A percentile compares a stretch with the other conserved stretches of the same genome.
Evolutionary conservation across 2,113 vertebrate genomes (phyloP).

Genomic region (Rhineura floridana): DNA sequence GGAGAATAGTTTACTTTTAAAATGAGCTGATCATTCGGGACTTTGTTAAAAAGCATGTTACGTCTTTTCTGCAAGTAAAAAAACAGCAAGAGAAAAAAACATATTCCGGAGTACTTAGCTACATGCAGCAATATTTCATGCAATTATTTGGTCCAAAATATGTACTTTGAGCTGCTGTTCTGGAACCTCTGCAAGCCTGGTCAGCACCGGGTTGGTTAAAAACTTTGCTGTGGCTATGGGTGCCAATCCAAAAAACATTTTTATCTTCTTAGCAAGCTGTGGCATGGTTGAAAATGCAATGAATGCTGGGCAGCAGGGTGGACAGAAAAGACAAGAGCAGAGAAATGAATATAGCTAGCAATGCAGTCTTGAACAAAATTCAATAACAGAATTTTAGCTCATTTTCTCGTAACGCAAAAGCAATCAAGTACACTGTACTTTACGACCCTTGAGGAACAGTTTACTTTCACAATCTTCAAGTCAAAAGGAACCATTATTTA

Average conservation of each 20-base stretch:
- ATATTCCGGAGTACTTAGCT: not conserved
- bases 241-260: conserved; percentile 85
- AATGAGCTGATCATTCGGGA: not conserved
- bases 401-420: not conserved
- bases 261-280: conserved; percentile 86
- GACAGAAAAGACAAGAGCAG: not conserved
- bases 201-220: conserved; percentile 76
- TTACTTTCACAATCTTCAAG: not conserved
- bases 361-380: not conserved
- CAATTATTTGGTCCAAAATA: conserved; percentile 34
- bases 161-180: conserved; percentile 83
- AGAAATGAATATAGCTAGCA: conserved; percentile 26
- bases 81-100: not conserved
- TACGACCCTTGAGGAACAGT: not conserved
- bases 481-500: not conserved
- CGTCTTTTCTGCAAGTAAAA: not conserved
- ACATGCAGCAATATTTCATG: not conserved
- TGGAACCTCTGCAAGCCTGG: conserved; percentile 79
- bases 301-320: conserved; percentile 76
- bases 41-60: not conserved
- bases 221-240: conserved; percentile 83
- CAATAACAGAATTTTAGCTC: not conserved
- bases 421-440: too few species aligned
- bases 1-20: not conserved
- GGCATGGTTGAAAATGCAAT: conserved; percentile 88